phyloP scores from a whole-genome alignment of 2,797 vertebrate genomes.

The Orestias chungarensis region DNA sequence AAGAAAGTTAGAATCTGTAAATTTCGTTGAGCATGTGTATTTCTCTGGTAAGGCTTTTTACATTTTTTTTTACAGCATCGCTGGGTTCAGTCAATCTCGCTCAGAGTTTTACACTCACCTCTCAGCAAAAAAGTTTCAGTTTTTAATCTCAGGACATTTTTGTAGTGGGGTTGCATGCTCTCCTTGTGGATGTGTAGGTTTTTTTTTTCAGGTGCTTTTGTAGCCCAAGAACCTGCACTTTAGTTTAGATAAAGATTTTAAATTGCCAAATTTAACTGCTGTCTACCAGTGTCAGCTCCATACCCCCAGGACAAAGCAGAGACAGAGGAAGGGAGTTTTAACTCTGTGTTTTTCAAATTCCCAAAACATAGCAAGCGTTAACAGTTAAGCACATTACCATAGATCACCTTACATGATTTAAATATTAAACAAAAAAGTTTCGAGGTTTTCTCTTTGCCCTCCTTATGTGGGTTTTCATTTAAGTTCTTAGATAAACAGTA shows the following conservation, averaged over 20 bases:
- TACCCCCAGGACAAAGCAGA: not conserved
- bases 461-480: conserved; percentile 24
- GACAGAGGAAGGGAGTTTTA: not conserved
- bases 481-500: conserved; percentile 20
- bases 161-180: not conserved
- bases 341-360: too few species aligned
- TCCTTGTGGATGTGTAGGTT: not conserved
- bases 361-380: too few species aligned
- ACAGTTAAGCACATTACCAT: not conserved
- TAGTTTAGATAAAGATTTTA: not conserved
- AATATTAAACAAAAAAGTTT: not conserved
- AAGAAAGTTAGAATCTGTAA: not conserved
- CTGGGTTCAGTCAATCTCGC: conserved; percentile 4
- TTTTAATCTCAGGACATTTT: too few species aligned
- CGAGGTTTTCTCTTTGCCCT: conserved; percentile 2
- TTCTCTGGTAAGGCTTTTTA: not conserved
- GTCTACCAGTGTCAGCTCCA: not conserved
- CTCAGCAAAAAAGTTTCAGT: not conserved
- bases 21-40: not conserved
- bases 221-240: not conserved
- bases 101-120: not conserved
- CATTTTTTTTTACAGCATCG: not conserved
- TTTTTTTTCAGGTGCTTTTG: not conserved
- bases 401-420: not conserved
- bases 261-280: not conserved